phyloP scores from a whole-genome alignment of 2,797 vertebrate species.

The Cossypha dichroa region DNA sequence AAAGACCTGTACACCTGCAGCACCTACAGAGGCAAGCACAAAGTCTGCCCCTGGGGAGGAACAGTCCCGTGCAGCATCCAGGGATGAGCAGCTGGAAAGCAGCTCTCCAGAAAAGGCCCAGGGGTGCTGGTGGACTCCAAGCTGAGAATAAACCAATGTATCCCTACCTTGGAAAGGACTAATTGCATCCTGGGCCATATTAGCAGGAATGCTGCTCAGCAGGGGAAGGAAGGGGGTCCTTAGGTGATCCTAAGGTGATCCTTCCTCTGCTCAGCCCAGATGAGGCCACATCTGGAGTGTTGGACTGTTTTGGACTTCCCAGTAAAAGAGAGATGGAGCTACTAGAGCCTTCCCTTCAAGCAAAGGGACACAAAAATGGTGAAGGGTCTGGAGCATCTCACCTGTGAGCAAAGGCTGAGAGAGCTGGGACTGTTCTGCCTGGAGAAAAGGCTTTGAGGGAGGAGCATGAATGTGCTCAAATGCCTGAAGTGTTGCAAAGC shows the following conservation, averaged over 20 bases:
- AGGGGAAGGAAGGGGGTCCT: not conserved
- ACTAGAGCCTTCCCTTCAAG: rapidly evolving
- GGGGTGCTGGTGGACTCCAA: not conserved
- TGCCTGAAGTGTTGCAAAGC: not conserved
- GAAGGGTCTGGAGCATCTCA: not conserved
- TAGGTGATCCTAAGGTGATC: not conserved
- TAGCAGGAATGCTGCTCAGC: not conserved
- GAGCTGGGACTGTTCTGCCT: not conserved
- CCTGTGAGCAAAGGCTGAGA: not conserved
- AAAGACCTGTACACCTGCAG: not conserved
- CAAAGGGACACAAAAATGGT: not conserved
- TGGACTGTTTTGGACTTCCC: not conserved
- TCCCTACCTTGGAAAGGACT: not conserved
- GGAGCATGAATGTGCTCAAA: too few relatives aligned
- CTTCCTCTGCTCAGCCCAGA: too few relatives aligned
- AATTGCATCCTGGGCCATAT: rapidly evolving
- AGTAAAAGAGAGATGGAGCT: not conserved
- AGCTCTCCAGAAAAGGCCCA: not conserved
- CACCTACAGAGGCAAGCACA: not conserved
- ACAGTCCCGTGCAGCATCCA: not conserved
- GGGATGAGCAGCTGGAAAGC: not conserved
- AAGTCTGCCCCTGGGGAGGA: not conserved
- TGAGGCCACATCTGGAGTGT: not conserved
- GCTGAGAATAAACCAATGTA: not conserved
- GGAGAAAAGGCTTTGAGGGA: not conserved